Conservation (phyloP, 2,797 vertebrate species). For the Scomberomorus guttatus region DNA sequence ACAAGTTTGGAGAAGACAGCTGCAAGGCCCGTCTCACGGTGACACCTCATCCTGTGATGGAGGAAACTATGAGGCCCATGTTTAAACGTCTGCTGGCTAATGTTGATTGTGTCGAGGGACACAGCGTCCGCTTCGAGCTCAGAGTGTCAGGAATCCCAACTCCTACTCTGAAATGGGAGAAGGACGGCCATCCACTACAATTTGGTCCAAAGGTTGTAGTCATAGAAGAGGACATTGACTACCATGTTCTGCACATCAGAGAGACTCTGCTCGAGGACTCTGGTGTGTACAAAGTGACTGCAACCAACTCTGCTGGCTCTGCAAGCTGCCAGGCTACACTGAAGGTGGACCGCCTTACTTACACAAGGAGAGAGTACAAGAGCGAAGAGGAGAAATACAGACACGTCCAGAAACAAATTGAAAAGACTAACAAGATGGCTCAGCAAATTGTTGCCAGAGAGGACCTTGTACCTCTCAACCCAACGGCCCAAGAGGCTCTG, state of each 20-base stretch:
- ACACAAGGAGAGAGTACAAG: constrained; percentile 94
- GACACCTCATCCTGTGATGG: constrained; percentile 88
- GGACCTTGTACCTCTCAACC: constrained; percentile 89
- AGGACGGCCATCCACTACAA: constrained; percentile 91
- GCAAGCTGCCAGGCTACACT: constrained; percentile 94
- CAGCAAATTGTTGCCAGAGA: constrained; percentile 91
- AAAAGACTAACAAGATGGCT: constrained; percentile 97
- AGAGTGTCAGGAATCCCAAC: constrained; percentile 93
- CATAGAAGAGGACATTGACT: constrained; percentile 93
- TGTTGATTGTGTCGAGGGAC: constrained; percentile 93
- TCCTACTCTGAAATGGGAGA: constrained; percentile 94
- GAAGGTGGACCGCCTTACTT: constrained; percentile 94
- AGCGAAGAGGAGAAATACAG: constrained; percentile 91
- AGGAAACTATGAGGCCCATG: constrained; percentile 96
- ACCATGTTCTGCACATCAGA: constrained; percentile 93
- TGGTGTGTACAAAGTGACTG: constrained; percentile 96
- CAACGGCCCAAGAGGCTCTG: constrained; percentile 95
- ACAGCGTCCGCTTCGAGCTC: constrained; percentile 94
- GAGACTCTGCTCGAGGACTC: constrained; percentile 97
- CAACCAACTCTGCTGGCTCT: constrained; percentile 94
- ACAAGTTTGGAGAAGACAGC: constrained; percentile 97
- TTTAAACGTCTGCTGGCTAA: constrained; percentile 98
- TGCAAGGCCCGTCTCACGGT: constrained; percentile 96
- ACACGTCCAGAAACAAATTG: constrained; percentile 93
- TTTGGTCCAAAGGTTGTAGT: constrained; percentile 92